These are phyloP conservation scores for Loriculus beryllinus DNA, from an alignment of 2,797 vertebrate species.

Conservation along the genomic window DNA sequence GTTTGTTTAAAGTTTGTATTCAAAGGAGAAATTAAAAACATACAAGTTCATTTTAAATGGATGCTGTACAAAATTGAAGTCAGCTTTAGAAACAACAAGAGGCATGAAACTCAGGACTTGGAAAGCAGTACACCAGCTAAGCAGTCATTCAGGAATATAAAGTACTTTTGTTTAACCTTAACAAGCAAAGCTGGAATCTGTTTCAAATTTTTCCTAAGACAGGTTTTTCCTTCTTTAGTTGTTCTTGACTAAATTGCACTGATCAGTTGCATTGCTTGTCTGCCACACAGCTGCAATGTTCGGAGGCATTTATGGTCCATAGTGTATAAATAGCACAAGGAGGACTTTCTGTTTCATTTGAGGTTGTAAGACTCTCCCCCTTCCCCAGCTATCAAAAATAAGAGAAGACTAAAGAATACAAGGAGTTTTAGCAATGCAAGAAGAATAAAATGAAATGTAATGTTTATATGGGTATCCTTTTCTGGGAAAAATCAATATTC, in stretches of 20 bases:
- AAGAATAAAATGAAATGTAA: neutral
- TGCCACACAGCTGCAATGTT: neutral
- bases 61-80: neutral
- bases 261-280: neutral
- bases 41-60: neutral
- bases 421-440: neutral
- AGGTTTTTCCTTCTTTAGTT: conserved; percentile 5
- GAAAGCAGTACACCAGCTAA: neutral
- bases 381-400: neutral
- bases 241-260: neutral
- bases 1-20: neutral
- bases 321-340: neutral
- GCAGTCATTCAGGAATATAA: neutral
- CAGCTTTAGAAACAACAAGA: neutral
- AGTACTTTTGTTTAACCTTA: neutral
- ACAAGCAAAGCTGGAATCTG: neutral
- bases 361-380: neutral
- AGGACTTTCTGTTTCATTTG: neutral
- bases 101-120: neutral
- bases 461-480: neutral
- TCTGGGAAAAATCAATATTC: neutral
- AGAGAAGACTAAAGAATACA: neutral
- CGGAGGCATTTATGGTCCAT: neutral
- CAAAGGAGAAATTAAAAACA: conserved; percentile 14
- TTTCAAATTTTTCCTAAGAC: neutral